Base-by-base conservation (phyloP, 2,797 vertebrate species). In the Ambastaia sidthimunki region DNA sequence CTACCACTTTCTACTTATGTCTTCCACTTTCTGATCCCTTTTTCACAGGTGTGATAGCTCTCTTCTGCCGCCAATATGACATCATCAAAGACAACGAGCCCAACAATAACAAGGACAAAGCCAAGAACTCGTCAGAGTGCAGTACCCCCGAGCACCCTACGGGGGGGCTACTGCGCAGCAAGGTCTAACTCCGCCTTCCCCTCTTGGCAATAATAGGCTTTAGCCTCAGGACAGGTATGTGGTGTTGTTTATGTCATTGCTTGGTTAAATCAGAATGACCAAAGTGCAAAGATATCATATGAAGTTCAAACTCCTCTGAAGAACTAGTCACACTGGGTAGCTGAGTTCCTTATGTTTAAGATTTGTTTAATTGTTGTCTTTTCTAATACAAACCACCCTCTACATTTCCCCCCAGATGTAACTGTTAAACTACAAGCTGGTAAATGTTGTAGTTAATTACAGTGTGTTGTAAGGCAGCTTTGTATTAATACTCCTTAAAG, bases 71-170 rank as follows among this genome's bases (percentile, higher is more conserved):
- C 57, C 97, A 98, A 91, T 98, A 98, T 85, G 97, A 98, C 75
- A 98, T 98, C 90, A 98, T 98, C 90, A 98, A 98, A 92, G 97
- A 98, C 82, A 98, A 98, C 0, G 97, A 98, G 83, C 97, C 97
- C 68, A 98, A 96, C 84, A 98, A 97, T 92, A 98, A 96, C 93
- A 98, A 98, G 94, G 97, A 98, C 91, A 98, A 98, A 95, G 94
- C 94, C 92, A 98, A 98, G 94, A 98, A 93, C 86, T 93, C 96
- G 2, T 98, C 97, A 0, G 97, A 98, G 92, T 97, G 94, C 93
- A 98, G 97, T 90, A 98, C 97, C 6, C 97, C 97, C 0, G 97
- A 98, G 89, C 97, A 97, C 86, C 97, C 96, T 88, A 92, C 95
- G 2, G 97, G 95, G 82, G 97, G 97, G 19, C 93, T 98, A 81